Evolutionary conservation across 2,797 vertebrate genomes (phyloP).

Genomic region (Microcaecilia unicolor): DNA sequence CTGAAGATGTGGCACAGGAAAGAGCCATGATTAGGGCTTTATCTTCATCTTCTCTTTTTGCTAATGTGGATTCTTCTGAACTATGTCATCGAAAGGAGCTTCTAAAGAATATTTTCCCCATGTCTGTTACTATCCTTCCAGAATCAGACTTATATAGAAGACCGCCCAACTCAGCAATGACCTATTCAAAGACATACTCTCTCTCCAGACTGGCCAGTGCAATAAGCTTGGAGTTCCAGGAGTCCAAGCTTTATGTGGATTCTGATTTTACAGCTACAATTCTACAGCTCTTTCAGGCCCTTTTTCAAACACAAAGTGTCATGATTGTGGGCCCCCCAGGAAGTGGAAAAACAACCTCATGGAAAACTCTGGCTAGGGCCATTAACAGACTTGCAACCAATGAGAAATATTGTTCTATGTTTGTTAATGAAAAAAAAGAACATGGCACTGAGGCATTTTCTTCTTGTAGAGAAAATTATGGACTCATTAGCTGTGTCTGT

Average conservation of each 20-base stretch:
- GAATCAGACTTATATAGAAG: slow-evolving; percentile 20
- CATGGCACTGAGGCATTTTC: fast-evolving
- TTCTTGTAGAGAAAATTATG: neutral
- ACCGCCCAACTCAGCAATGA: slow-evolving; percentile 21
- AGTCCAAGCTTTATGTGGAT: slow-evolving; percentile 36
- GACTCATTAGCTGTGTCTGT: slow-evolving; percentile 45
- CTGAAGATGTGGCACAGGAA: slow-evolving; percentile 58
- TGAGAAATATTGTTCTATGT: neutral
- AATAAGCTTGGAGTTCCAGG: slow-evolving; percentile 47
- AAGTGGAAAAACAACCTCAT: slow-evolving; percentile 72
- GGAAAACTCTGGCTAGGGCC: slow-evolving; percentile 55
- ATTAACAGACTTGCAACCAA: slow-evolving; percentile 46
- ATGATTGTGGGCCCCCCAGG: slow-evolving; percentile 70
- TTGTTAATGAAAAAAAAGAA: too few relatives aligned
- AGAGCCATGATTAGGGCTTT: slow-evolving; percentile 54
- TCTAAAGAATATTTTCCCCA: slow-evolving; percentile 60
- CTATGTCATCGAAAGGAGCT: slow-evolving; percentile 40
- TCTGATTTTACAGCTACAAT: slow-evolving; percentile 32
- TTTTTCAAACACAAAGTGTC: slow-evolving; percentile 45
- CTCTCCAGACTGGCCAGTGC: slow-evolving; percentile 35
- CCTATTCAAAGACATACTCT: too few relatives aligned
- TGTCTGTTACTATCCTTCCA: slow-evolving; percentile 18
- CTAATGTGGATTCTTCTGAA: slow-evolving; percentile 22
- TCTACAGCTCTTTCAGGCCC: slow-evolving; percentile 54
- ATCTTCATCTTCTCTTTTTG: slow-evolving; percentile 37